Percentiles rank a stretch among this genome's conserved stretches.
phyloP scores from a whole-genome alignment of 2,888 invertebrate species.

The Allacma fusca region DNA sequence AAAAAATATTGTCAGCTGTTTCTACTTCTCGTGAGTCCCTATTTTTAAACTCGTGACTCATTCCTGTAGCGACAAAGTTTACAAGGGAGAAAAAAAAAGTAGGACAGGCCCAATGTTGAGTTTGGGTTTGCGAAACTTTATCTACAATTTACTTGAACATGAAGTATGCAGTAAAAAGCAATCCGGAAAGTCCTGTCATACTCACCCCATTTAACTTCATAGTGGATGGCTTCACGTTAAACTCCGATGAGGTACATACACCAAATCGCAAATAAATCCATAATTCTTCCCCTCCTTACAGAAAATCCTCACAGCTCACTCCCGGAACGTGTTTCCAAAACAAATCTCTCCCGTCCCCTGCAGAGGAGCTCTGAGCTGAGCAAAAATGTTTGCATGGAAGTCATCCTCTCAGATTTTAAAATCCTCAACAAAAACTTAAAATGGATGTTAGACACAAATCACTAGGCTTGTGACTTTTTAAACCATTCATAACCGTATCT shows the following conservation, averaged over 20 bases:
- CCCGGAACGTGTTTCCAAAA: no score
- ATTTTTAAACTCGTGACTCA: neutral
- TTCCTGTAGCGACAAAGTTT: neutral
- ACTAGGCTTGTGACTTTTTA: no score
- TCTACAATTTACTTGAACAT: neutral
- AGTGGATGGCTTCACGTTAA: constrained; percentile 14
- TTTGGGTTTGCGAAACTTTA: no score
- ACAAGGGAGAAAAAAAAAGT: neutral
- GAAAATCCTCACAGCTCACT: no score
- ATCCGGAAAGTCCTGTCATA: neutral
- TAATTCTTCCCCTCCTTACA: neutral
- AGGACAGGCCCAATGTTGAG: neutral
- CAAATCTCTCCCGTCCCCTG: no score
- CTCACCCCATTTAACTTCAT: constrained; percentile 14
- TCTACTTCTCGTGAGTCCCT: neutral
- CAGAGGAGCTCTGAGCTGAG: no score
- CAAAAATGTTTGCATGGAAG: no score
- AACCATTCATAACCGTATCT: no score
- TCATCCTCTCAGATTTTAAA: no score
- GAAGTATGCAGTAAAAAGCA: neutral
- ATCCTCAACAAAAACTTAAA: no score
- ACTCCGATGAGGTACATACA: neutral
- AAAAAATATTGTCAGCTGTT: constrained; percentile 3
- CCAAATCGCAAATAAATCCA: neutral
- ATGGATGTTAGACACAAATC: no score